Percentiles rank a stretch among this genome's conserved stretches.
Evolutionary conservation across 2,888 invertebrate species (phyloP).

Genomic region (Acrobasis repandana): DNA sequence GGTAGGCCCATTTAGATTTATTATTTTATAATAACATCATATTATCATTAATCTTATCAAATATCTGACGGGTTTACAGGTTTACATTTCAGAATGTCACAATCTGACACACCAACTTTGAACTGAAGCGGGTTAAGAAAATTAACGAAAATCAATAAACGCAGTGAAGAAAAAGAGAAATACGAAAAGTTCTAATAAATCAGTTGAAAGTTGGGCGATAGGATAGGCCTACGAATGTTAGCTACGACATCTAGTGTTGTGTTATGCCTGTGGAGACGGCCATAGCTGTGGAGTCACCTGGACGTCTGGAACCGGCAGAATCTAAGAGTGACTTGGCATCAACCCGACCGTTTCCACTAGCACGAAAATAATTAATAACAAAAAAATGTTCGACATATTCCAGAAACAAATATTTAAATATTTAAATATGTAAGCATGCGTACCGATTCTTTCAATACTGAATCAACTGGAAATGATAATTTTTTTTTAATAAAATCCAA

Average conservation of each 20-base stretch:
- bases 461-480: conserved; percentile 67
- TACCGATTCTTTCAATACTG: conserved; percentile 70
- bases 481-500: conserved; percentile 47
- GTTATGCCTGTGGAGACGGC: conserved; percentile 33
- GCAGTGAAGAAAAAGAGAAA: conserved; percentile 20
- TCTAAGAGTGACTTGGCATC: background rate
- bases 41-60: background rate
- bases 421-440: conserved; percentile 59
- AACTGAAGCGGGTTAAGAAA: conserved; percentile 24
- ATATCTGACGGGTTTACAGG: background rate
- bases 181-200: background rate
- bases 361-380: background rate
- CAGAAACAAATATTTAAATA: background rate
- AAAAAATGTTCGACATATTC: conserved; percentile 10
- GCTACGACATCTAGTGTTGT: conserved; percentile 25
- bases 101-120: conserved; percentile 17
- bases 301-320: background rate
- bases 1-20: conserved; percentile 15
- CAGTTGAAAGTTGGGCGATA: conserved; percentile 19
- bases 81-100: background rate
- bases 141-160: conserved; percentile 35
- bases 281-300: background rate
- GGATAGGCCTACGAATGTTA: conserved; percentile 12
- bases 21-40: background rate
- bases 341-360: conserved; percentile 4